Evolutionary conservation across 2,113 vertebrate genomes (phyloP).

Genomic region (Sceloporus tristichus): DNA sequence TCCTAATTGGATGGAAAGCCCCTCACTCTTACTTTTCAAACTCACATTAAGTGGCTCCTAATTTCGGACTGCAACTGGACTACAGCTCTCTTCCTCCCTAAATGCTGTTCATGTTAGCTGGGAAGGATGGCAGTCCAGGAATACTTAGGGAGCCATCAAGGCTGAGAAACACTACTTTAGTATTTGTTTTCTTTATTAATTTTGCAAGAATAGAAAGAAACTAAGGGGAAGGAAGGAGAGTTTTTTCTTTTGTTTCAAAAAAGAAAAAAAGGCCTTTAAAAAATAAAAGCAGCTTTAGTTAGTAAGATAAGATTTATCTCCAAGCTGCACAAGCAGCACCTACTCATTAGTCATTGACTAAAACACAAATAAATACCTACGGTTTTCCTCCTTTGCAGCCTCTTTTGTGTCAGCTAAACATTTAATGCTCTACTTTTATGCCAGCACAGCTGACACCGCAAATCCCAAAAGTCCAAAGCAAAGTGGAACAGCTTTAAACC

Average conservation of each 20-base stretch:
- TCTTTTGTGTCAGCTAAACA: conserved; percentile 65
- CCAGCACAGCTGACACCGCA: conserved; percentile 76
- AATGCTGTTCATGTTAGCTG: background rate
- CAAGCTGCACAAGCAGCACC: conserved; percentile 97
- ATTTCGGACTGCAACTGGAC: background rate
- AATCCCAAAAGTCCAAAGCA: conserved; percentile 82
- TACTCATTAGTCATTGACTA: conserved; percentile 99
- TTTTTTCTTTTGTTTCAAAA: background rate
- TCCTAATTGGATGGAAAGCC: conserved; percentile 15
- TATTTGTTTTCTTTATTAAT: background rate
- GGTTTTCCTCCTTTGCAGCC: conserved; percentile 72
- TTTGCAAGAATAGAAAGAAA: conserved; percentile 24
- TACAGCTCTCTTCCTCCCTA: background rate
- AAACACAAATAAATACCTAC: conserved; percentile 97
- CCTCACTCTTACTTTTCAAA: background rate
- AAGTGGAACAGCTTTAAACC: conserved; percentile 70
- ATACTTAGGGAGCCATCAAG: too few relatives aligned
- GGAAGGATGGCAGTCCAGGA: background rate
- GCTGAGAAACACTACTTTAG: background rate
- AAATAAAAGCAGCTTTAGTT: conserved; percentile 96
- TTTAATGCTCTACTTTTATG: conserved; percentile 70
- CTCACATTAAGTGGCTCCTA: background rate
- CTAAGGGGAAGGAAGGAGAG: background rate
- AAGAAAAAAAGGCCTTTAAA: conserved; percentile 82
- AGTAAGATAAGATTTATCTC: conserved; percentile 89